These are phyloP conservation scores for Chrysodeixis includens DNA, from an alignment of 2,888 invertebrate genomes.

Conservation along the genomic window DNA sequence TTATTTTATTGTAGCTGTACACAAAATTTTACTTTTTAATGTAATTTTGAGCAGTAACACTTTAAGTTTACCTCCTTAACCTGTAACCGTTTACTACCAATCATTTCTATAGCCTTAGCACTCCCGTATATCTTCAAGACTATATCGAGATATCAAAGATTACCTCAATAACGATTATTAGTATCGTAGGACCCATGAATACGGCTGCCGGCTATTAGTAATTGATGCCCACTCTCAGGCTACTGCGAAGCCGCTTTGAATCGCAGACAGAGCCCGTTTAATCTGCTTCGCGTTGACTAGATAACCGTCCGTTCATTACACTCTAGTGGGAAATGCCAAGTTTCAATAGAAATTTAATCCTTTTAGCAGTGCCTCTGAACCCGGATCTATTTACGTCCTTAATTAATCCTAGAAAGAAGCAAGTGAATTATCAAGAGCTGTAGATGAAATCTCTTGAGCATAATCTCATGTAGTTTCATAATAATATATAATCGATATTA, in stretches of 20 bases:
- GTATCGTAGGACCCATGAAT: background rate
- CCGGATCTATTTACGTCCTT: background rate
- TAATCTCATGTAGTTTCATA: too few relatives aligned
- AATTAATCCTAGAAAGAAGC: background rate
- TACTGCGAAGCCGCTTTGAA: conserved; percentile 24
- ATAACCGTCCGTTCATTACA: conserved; percentile 14
- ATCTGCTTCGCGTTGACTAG: conserved; percentile 24
- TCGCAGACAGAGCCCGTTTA: conserved; percentile 23
- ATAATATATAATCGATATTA: too few relatives aligned
- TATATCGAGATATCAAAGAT: background rate
- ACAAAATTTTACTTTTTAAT: too few relatives aligned
- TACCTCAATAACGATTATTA: background rate
- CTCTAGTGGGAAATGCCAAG: background rate
- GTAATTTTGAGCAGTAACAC: too few relatives aligned
- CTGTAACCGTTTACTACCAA: too few relatives aligned
- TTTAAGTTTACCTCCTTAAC: too few relatives aligned
- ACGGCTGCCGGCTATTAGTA: conserved; percentile 17
- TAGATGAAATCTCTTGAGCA: too few relatives aligned
- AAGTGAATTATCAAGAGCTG: background rate
- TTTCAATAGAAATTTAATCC: conserved; percentile 15
- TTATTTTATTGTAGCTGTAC: too few relatives aligned
- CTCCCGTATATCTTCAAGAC: background rate
- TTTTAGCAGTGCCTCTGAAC: conserved; percentile 2
- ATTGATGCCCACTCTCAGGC: conserved; percentile 28
- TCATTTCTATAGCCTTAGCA: background rate